Conservation (phyloP, 2,888 invertebrate genomes). For the Eristalis intricaria region DNA sequence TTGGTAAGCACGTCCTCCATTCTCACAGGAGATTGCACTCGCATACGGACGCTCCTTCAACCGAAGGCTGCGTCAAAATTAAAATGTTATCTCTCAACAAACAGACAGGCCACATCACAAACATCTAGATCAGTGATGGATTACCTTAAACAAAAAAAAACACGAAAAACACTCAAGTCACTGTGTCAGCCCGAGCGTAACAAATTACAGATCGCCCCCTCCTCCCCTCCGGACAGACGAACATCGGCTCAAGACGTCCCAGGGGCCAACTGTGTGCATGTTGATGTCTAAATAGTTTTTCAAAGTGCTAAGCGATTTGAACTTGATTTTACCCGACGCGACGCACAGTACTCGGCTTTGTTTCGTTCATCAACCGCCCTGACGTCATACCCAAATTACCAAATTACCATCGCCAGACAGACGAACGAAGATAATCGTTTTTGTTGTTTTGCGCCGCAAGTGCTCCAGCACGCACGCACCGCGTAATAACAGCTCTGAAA, state of each 20-base stretch:
- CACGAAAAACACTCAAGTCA: background rate
- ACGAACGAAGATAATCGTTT: background rate
- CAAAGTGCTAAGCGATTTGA: slow-evolving; percentile 63
- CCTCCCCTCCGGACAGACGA: background rate
- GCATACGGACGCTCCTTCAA: no score
- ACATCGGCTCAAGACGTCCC: background rate
- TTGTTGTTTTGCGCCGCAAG: background rate
- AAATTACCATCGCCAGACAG: slow-evolving; percentile 23
- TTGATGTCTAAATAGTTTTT: slow-evolving; percentile 37
- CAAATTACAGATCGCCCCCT: slow-evolving; percentile 24
- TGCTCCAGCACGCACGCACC: no score
- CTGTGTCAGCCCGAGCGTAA: slow-evolving; percentile 35
- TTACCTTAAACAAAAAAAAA: slow-evolving; percentile 8
- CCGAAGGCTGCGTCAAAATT: background rate
- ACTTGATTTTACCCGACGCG: slow-evolving; percentile 56
- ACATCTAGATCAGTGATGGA: slow-evolving; percentile 31
- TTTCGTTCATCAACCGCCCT: slow-evolving; percentile 18
- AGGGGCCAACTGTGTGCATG: slow-evolving; percentile 6
- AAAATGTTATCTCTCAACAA: background rate
- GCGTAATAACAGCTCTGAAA: background rate
- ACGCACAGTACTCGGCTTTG: slow-evolving; percentile 38
- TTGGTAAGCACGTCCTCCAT: no score
- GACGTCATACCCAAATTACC: slow-evolving; percentile 58
- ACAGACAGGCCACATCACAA: background rate
- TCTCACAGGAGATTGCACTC: no score